Conservation (phyloP, 1,140 invertebrate genomes). For the Apolygus lucorum region DNA sequence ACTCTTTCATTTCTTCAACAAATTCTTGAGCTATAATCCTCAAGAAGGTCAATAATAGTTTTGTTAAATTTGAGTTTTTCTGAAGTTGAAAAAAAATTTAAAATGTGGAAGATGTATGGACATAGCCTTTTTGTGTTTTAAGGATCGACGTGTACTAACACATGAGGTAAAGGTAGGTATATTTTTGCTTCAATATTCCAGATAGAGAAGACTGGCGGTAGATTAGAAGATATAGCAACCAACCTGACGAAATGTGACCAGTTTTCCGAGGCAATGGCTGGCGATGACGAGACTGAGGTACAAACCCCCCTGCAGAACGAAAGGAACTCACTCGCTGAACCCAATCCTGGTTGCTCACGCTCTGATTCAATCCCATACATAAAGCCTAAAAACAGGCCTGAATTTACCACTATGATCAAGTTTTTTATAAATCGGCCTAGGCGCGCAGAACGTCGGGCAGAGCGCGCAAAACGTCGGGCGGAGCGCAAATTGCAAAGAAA, state of each 20-base stretch:
- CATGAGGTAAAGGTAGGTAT: neutral
- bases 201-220: constrained; percentile 10
- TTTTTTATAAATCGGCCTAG: too few species aligned
- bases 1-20: neutral
- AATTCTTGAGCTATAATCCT: neutral
- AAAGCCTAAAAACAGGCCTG: too few species aligned
- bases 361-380: too few species aligned
- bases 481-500: too few species aligned
- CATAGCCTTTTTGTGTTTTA: neutral
- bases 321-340: neutral
- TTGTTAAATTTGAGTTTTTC: neutral
- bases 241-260: constrained; percentile 4
- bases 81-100: neutral
- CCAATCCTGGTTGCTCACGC: too few species aligned
- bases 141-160: neutral
- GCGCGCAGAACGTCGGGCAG: too few species aligned
- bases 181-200: neutral
- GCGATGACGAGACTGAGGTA: constrained; percentile 5
- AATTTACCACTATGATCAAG: too few species aligned
- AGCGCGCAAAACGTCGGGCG: too few species aligned
- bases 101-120: neutral
- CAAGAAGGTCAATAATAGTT: neutral
- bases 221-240: constrained; percentile 10
- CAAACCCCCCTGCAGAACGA: too few species aligned
- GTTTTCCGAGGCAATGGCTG: constrained; percentile 3